phyloP scores from a whole-genome alignment of 53 echinoderm and acorn worm genomes.

The Pentamera pediparva region DNA sequence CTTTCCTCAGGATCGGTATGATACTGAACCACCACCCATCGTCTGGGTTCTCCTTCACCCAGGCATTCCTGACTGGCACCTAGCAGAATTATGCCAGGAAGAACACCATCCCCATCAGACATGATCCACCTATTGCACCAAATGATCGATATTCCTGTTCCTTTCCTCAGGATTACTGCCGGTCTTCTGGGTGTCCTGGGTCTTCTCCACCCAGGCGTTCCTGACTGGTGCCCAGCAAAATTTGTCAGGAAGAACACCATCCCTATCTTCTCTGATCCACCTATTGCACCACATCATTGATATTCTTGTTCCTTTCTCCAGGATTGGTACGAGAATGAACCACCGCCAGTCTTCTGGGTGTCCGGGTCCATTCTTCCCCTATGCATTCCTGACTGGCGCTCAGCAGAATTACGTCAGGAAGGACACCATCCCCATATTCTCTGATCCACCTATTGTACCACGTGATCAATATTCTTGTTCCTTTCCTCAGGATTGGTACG shows the following conservation, averaged over 20 bases:
- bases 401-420: conserved; percentile 99
- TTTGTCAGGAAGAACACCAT: conserved; percentile 95
- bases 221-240: conserved; percentile 98
- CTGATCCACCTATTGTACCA: too few species aligned
- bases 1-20: conserved; percentile 98
- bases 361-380: conserved; percentile 98
- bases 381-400: conserved; percentile 96
- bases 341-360: conserved; percentile 95
- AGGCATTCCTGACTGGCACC: conserved; percentile 88
- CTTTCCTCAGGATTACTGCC: conserved; percentile 83
- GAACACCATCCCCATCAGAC: conserved; percentile 89
- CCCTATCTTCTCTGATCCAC: too few species aligned
- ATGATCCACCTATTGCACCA: too few species aligned
- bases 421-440: conserved; percentile 95
- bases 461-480: too few species aligned
- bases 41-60: conserved; percentile 95
- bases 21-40: conserved; percentile 71
- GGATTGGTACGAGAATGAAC: conserved; percentile 96
- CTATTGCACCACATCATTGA: too few species aligned
- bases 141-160: background rate
- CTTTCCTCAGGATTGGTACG: conserved; percentile 92
- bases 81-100: conserved; percentile 95
- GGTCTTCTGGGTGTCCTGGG: conserved; percentile 94
- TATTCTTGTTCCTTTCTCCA: too few species aligned
- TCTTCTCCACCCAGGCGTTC: conserved; percentile 99